Evolutionary conservation across 2,113 vertebrate genomes (phyloP).

Genomic region (Xiphophorus hellerii): DNA sequence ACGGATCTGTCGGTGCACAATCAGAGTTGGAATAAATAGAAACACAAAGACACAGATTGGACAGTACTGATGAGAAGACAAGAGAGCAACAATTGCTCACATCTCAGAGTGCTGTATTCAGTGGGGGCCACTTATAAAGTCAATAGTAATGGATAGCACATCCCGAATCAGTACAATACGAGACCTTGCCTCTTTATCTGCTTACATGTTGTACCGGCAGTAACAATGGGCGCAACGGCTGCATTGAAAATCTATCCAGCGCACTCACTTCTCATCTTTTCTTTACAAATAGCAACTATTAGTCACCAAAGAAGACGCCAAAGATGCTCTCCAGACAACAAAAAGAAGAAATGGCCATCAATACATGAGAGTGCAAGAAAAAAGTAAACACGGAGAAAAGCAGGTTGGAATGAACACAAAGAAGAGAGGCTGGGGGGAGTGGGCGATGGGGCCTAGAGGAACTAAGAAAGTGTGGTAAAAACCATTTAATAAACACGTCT

Average conservation of each 20-base stretch:
- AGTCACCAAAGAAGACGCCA: constrained; percentile 33
- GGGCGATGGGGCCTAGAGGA: constrained; percentile 36
- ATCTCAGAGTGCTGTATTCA: constrained; percentile 55
- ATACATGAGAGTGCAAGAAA: constrained; percentile 19
- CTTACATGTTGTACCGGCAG: constrained; percentile 38
- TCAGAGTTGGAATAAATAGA: constrained; percentile 24
- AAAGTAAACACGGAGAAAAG: constrained; percentile 32
- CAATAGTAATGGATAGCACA: constrained; percentile 68
- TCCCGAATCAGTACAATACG: constrained; percentile 44
- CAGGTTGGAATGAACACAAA: constrained; percentile 21
- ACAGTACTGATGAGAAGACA: constrained; percentile 39
- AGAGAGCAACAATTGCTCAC: constrained; percentile 29
- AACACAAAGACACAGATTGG: constrained; percentile 30
- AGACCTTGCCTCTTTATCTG: constrained; percentile 50
- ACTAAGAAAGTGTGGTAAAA: constrained; percentile 60
- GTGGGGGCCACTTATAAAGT: constrained; percentile 65
- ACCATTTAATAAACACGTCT: constrained; percentile 81
- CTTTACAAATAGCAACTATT: constrained; percentile 51
- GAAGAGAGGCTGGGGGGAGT: background rate
- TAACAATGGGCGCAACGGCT: constrained; percentile 43
- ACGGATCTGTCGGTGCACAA: background rate
- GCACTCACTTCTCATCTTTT: constrained; percentile 40
- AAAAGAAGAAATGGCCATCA: constrained; percentile 39
- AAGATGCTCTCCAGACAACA: constrained; percentile 19
- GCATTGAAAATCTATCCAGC: constrained; percentile 50